Conservation (phyloP, 2,113 vertebrate species). For the Phylloscopus trochiloides region DNA sequence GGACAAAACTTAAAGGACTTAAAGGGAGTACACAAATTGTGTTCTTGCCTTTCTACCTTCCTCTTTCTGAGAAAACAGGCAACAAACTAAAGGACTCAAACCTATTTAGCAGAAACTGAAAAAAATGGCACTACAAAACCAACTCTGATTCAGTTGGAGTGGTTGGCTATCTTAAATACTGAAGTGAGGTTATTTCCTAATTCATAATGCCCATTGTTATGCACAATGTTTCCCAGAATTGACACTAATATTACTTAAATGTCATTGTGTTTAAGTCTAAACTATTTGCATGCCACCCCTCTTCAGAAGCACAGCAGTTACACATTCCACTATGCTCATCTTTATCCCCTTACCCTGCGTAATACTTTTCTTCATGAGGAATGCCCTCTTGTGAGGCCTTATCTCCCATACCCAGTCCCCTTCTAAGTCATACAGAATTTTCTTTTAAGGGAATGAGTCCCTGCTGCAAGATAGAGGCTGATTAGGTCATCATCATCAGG, state of each 20-base stretch:
- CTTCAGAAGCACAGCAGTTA: not conserved
- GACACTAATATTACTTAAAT: not conserved
- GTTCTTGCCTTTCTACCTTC: not conserved
- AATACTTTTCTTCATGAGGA: not conserved
- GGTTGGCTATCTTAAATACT: not conserved
- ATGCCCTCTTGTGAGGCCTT: not conserved
- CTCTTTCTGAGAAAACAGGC: not conserved
- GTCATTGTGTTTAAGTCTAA: not conserved
- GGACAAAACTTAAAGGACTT: not conserved
- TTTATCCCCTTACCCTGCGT: not conserved
- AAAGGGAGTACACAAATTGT: not conserved
- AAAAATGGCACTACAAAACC: not conserved
- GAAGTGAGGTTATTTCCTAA: not conserved
- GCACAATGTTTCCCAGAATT: not conserved
- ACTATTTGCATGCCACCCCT: not conserved
- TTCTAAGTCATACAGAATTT: not conserved
- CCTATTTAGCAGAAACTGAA: not conserved
- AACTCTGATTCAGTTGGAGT: not conserved
- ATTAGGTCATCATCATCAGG: not conserved
- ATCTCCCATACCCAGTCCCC: not conserved
- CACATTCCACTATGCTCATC: not conserved
- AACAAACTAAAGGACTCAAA: not conserved
- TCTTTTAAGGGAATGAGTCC: not conserved
- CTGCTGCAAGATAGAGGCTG: not conserved
- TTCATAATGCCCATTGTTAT: not conserved